Evolutionary conservation across 1,140 invertebrate genomes (phyloP), one percentile per base, ranked within the genome.

Genomic region (Bombus sylvicola): DNA sequence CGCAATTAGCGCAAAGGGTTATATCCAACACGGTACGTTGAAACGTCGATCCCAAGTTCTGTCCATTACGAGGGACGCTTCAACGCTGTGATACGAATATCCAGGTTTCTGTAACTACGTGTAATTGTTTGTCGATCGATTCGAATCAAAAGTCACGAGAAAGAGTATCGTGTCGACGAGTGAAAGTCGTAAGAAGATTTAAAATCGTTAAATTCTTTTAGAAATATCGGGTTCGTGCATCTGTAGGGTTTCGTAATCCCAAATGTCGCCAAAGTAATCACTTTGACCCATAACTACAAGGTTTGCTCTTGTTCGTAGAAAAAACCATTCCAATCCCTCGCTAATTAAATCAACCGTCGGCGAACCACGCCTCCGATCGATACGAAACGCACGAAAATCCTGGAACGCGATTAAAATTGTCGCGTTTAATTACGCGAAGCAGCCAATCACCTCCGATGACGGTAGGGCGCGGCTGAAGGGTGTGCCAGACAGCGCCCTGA

Each of bases 401-500:
- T 25, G 31, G 66, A 47, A 62, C 69, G n/a, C 84, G 68, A 82
- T 82, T 74, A 83, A 84, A 86, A 74, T 80, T 81, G 66, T 83
- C 77, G 82, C 82, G 82, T 81, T 82, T 86, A 88, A 89, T 90
- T 89, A 85, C 71, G 39, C 66, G 80, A 9, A 76, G 64, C 79
- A 71, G 64, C 64, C 59, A 69, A 69, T 57, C 68, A 28, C 71
- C 62, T 68, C 47, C 66, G 84, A 86, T 83, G 47, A 53, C 47
- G 18, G 6, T 53, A 91, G 91, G 92, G 92, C 86, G 92, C 90
- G 91, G 91, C 88, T 73, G 12, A 81, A 89, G 90, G 91, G 91
- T 87, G 91, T 81, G 91, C 87, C 91, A 62, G 66, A 62, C 59
- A 62, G 31, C 83, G 88, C 88, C 90, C 90, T 83, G 47, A 64